Base-by-base conservation (phyloP, 2,113 vertebrate species). In the Hystrix brachyura region DNA sequence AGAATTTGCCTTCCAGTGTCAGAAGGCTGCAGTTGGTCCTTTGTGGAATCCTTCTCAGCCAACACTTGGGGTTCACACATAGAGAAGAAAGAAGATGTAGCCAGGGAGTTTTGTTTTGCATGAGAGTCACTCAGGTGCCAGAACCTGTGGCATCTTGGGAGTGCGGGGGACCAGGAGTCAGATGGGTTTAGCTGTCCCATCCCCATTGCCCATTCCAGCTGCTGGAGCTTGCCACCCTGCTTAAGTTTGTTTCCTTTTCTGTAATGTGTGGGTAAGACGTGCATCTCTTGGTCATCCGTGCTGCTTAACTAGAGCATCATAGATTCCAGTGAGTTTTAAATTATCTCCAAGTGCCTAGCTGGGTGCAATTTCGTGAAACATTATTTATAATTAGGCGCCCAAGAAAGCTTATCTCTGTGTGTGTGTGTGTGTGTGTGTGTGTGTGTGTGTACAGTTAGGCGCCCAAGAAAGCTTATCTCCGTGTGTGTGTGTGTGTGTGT, bases 171-270 rank as follows among this genome's bases (percentile, higher is more conserved):
- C 76, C 21, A 72, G 82, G 59, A 67, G 15, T 81, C 71, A 43
- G 65, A 23, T 67, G n/a, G 57, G 64, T 32, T 53, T 51, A 90
- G 80, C 12, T 46, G 27, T 59, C 46, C 43, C 34, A 57, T 32
- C 25, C 18, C 74, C 0, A 0, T 0, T 14, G 8, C 86, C 67
- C 8, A n/a, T 85, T 67, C 55, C 1, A 46, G 60, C 60, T 65
- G 80, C 15, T 23, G 17, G 87, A 84, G 17, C 15, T 34, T 57
- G 21, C 62, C 51, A 19, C 1, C 15, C 55, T 74, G 67, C 57
- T n/a, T 43, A 3, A 62, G 48, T 29, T 60, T 0, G 0, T 13
- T 62, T 69, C 69, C 65, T 62, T 69, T 53, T 69, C 34, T 55
- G 43, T 46, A 32, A 76, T 17, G 11, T 64, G 8, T 43, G 59